Evolutionary conservation across 2,113 vertebrate species (phyloP).

Genomic region (Muscicapa adusta): DNA sequence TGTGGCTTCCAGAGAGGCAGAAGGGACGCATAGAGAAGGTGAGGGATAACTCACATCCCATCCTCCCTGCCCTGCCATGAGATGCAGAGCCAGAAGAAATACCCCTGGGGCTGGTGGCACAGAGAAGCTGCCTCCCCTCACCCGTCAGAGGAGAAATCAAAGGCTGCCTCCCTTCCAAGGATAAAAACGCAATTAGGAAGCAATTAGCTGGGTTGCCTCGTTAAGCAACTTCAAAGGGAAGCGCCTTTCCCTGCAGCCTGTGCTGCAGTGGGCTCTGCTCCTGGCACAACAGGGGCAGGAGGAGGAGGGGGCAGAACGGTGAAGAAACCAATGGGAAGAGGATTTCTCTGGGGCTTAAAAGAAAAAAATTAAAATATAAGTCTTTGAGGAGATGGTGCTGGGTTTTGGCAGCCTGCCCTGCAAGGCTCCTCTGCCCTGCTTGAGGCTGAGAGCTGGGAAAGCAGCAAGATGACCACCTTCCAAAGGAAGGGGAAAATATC

Average conservation of each 20-base stretch:
- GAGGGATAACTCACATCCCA: background rate
- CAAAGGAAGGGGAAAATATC: background rate
- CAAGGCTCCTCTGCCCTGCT: background rate
- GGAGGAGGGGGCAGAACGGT: background rate
- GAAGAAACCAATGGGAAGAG: background rate
- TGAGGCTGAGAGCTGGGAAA: background rate
- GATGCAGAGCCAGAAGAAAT: background rate
- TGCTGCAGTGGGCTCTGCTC: constrained; percentile 21
- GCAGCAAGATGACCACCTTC: background rate
- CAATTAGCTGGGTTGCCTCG: constrained; percentile 66
- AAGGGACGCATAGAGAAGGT: background rate
- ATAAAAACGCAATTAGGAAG: constrained; percentile 67
- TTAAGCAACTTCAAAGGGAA: constrained; percentile 68
- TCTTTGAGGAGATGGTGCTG: background rate
- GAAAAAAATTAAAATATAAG: background rate
- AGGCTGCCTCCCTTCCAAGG: constrained; percentile 56
- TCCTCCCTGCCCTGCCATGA: background rate
- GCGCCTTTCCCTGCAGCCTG: constrained; percentile 25
- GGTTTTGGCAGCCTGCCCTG: background rate
- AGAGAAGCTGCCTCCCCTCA: background rate
- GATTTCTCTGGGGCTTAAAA: constrained; percentile 1
- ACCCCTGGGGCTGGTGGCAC: background rate
- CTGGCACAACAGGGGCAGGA: constrained; percentile 33
- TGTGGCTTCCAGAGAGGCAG: background rate
- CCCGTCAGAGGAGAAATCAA: constrained; percentile 54